Conservation (phyloP, 2,888 invertebrate genomes). For the Aporophyla lueneburgensis region DNA sequence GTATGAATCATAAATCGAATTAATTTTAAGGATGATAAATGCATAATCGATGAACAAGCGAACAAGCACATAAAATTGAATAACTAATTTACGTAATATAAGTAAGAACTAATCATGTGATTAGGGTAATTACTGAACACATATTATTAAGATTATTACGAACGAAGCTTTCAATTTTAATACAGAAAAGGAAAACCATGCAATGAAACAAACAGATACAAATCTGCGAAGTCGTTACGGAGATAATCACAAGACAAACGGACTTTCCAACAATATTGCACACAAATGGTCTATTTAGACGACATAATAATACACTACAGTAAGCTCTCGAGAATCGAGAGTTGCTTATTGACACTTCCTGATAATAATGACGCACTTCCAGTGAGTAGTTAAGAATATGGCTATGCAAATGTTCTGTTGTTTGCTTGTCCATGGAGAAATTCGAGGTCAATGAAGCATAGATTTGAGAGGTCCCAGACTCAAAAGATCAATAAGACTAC, state of each 20-base stretch:
- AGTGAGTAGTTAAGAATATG: slow-evolving; percentile 5
- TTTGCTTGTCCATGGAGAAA: slow-evolving; percentile 16
- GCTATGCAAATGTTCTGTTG: slow-evolving; percentile 28
- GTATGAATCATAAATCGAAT: not conserved
- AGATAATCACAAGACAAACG: slow-evolving; percentile 49
- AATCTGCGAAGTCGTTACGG: slow-evolving; percentile 49
- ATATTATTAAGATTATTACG: not conserved
- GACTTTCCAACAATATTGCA: slow-evolving; percentile 48
- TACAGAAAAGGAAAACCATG: slow-evolving; percentile 28
- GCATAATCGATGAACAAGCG: not conserved
- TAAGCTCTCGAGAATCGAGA: slow-evolving; percentile 44
- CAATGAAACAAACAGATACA: slow-evolving; percentile 25
- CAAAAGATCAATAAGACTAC: not conserved
- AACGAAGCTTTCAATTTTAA: not conserved
- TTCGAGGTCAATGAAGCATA: slow-evolving; percentile 1
- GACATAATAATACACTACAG: slow-evolving; percentile 47
- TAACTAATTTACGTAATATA: not conserved
- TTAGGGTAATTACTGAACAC: not conserved
- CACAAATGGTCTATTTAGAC: slow-evolving; percentile 49
- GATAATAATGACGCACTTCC: slow-evolving; percentile 53
- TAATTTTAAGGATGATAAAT: not conserved
- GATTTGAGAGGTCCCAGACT: not conserved
- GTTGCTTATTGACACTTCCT: slow-evolving; percentile 58
- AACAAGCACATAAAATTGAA: not conserved
- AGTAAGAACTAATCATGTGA: not conserved